Base-by-base conservation (phyloP, 2,797 vertebrate genomes). In the Borostomias antarcticus region DNA sequence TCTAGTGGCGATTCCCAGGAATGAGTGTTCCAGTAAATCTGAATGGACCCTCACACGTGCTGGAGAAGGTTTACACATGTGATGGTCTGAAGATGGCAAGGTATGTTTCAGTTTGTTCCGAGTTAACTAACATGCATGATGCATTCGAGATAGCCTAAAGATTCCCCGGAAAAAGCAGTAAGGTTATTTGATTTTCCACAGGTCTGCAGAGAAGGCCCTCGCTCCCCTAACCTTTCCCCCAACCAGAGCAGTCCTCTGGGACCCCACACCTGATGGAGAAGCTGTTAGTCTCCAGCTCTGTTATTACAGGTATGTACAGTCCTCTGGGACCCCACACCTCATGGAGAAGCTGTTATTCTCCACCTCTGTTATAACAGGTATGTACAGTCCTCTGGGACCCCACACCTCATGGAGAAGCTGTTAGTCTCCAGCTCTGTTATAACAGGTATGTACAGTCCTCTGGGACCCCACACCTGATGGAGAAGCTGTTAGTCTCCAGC, bases 311-410 rank as follows among this genome's bases (percentile, higher is more conserved):
- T 98, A 88, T 50, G 15, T n/a, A 17, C 29, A 15, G 45, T 52
- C 48, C 52, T 17, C 6, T 13, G n/a, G n/a, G n/a, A n/a, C 64
- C 79, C 93, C 13, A 76, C 81, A 21, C 91, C 96, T 3, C 61
- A 79, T 25, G 96, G 96, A 65, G 90, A 96, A 66, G 79, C 79
- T 50, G 75, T 91, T 76, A 77, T 69, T 9, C 87, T 96, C 11
- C 94, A 96, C 43, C 68, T 98, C 52, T 85, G 84, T 66, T 91
- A 89, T 43, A 92, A 92, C 88, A 96, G 97, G 97, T 98, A 88
- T 50, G 15, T n/a, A 17, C 29, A 15, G 45, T 52, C 48, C 52
- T 17, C 6, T 13, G n/a, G n/a, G n/a, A n/a, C n/a, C 43, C 10
- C 13, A 19, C 19, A 26, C 28, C 11, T 60, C 26, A 51, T 61